A percentile compares a stretch with the other conserved stretches of the same genome.
These are phyloP conservation scores for Callopanchax toddi DNA, from an alignment of 2,113 vertebrate genomes.

Conservation along the genomic window DNA sequence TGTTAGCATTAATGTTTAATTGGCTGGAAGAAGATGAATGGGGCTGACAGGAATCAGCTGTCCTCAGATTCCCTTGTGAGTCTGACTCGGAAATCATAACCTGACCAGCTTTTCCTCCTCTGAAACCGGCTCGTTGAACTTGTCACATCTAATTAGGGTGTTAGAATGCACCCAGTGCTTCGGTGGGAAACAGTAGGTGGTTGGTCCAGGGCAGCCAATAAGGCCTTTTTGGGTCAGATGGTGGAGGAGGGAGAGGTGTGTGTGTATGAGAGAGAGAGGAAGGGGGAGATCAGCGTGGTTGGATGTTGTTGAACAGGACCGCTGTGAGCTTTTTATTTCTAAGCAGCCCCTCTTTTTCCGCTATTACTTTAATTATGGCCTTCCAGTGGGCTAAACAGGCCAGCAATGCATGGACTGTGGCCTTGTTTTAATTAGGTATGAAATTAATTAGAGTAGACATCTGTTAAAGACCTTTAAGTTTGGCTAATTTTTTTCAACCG, in stretches of 20 bases:
- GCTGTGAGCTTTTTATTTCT: conserved; percentile 66
- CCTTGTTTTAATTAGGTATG: conserved; percentile 80
- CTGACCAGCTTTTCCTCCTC: conserved; percentile 88
- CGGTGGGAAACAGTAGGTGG: conserved; percentile 78
- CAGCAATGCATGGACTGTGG: conserved; percentile 65
- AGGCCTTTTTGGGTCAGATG: conserved; percentile 73
- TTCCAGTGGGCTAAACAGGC: conserved; percentile 69
- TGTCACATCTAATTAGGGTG: conserved; percentile 96
- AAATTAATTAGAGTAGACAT: conserved; percentile 83
- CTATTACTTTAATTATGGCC: conserved; percentile 74
- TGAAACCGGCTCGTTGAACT: conserved; percentile 94
- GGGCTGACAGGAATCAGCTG: conserved; percentile 84
- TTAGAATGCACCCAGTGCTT: conserved; percentile 84
- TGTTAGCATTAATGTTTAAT: conserved; percentile 67
- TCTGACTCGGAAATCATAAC: conserved; percentile 96
- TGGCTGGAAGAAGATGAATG: conserved; percentile 79
- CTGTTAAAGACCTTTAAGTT: conserved; percentile 81
- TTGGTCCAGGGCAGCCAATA: conserved; percentile 79
- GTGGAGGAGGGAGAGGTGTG: conserved; percentile 23
- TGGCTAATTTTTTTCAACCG: conserved; percentile 66
- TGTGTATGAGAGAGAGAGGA: not conserved
- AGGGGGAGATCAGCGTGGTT: conserved; percentile 26
- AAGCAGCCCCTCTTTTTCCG: conserved; percentile 55
- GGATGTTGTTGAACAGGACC: conserved; percentile 69
- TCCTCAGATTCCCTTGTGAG: conserved; percentile 84